Evolutionary conservation across 2,888 invertebrate genomes (phyloP), one percentile per base, ranked within the genome.

Genomic region (Drosophila emarginata): DNA sequence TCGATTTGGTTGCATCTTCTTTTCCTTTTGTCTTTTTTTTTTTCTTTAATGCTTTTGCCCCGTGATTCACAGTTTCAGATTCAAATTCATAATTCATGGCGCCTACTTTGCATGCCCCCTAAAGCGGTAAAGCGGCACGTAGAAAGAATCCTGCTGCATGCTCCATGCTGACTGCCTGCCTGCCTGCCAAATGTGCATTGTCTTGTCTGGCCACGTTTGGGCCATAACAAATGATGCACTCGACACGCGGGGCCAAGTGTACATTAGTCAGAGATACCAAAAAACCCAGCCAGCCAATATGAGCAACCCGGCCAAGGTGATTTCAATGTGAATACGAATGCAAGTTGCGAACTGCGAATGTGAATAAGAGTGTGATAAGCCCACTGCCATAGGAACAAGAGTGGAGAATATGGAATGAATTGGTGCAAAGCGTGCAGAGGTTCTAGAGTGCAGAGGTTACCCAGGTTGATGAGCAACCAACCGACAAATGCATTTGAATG

Each of bases 171-270:
- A 4, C 28, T 28, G 28, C 28, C 28, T 32, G 32, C 32, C 53
- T 70, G 70, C 67, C 61, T 65, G 54, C 67, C 57, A 60, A 37
- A 53, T 36, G 53, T 69, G 64, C 80, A 88, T 79, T 87, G 82
- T 85, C 80, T 86, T 80, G 84, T 87, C 80, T 84, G 76, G 81
- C 81, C 87, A 87, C 80, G 87, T 84, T 76, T 87, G 73, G 72
- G 76, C 71, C 77, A 82, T 84, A 83, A 76, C 75, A 84, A 80
- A 85, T 82, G 88, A 88, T 87, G 74, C 77, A 76, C 77, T 76
- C 66, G 77, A 67, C 78, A 77, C 69, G n/a, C 37, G 23, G 23
- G 21, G 53, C 28, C 26, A 26, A 14, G 53, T 28, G 54, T 18
- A 23, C 23, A 40, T 23, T 40, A 58, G 58, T 40, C 39, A 26